Evolutionary conservation across 53 echinoderm and acorn worm species (phyloP), one percentile per base, ranked within the genome.

Genomic region (Actinopyga echinites): DNA sequence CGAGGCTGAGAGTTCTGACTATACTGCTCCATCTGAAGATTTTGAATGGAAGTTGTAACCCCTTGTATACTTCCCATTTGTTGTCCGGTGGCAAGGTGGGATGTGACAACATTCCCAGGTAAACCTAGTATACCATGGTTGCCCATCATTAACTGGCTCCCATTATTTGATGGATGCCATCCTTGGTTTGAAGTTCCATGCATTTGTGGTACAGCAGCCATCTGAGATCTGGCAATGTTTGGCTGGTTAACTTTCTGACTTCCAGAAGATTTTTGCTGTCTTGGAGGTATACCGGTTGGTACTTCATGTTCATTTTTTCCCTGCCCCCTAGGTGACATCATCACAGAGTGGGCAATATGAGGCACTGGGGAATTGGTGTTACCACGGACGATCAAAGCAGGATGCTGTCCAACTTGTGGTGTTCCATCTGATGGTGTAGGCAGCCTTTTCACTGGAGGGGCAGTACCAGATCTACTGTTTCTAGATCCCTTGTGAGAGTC

Each of bases 131-230:
- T 40, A 42, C 42, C n/a, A 42, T 71, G 40, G 2, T 71, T 71
- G 28, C 44, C 71, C 20, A 44, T n/a, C 49, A 49, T 49, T 49
- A 49, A 49, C 13, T 49, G 49, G 49, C 17, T 49, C 17, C 49
- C 49, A 49, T 49, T 49, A 17, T 49, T 49, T 42, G 71, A 42
- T 44, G n/a, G 55, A 31, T 77, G 49, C 77, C 77, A 77, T 8
- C 77, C 77, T 28, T 29, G 56, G 49, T 30, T 56, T 56, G 77
- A 21, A 32, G 54, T 52, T 77, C 77, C 77, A 55, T 55, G 55
- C 26, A 54, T 54, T 32, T 55, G 55, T 15, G 77, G 77, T 7
- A 32, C 55, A 21, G 34, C 30, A 24, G 33, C 29, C 32, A 77
- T 17, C 77, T 77, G 77, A 56, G 23, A 32, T 77, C 77, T 42